These are phyloP conservation scores for Gambelia wislizenii DNA, from an alignment of 2,797 vertebrate genomes.

Conservation along the genomic window DNA sequence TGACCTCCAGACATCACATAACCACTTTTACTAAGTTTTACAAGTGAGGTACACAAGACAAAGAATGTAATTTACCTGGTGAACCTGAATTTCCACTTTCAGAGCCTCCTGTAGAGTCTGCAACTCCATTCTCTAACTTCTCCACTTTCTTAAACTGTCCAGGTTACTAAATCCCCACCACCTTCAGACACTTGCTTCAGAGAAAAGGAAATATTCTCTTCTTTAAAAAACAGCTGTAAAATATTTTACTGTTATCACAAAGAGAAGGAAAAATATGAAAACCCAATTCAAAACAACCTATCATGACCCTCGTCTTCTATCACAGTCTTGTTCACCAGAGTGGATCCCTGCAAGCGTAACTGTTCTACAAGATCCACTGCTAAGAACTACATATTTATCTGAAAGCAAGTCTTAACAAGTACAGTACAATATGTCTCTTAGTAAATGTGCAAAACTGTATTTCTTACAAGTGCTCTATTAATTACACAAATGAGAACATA, in stretches of 20 bases:
- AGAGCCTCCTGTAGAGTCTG: slow-evolving; percentile 99
- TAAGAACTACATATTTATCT: background rate
- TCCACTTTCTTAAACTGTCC: slow-evolving; percentile 84
- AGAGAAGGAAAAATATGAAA: slow-evolving; percentile 49
- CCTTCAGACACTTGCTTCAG: slow-evolving; percentile 76
- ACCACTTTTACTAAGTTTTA: slow-evolving; percentile 34
- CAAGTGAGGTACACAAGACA: slow-evolving; percentile 30
- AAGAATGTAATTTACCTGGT: slow-evolving; percentile 87
- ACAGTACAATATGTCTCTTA: background rate
- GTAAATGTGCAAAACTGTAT: background rate
- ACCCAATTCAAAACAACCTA: slow-evolving; percentile 35
- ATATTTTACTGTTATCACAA: slow-evolving; percentile 1
- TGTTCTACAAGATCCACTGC: background rate
- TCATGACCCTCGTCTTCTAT: slow-evolving; percentile 4
- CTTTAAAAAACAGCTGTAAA: slow-evolving; percentile 72
- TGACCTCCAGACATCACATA: slow-evolving; percentile 36
- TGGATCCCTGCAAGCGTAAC: background rate
- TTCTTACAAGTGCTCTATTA: slow-evolving; percentile 52
- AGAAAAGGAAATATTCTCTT: slow-evolving; percentile 71
- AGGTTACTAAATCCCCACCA: slow-evolving; percentile 76
- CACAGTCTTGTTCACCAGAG: background rate
- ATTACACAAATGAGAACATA: slow-evolving; percentile 31
- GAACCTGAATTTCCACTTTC: slow-evolving; percentile 99
- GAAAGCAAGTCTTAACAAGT: background rate
- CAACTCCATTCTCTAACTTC: slow-evolving; percentile 97